Evolutionary conservation across 1,140 invertebrate genomes (phyloP).

Genomic region (Hetaerina americana): DNA sequence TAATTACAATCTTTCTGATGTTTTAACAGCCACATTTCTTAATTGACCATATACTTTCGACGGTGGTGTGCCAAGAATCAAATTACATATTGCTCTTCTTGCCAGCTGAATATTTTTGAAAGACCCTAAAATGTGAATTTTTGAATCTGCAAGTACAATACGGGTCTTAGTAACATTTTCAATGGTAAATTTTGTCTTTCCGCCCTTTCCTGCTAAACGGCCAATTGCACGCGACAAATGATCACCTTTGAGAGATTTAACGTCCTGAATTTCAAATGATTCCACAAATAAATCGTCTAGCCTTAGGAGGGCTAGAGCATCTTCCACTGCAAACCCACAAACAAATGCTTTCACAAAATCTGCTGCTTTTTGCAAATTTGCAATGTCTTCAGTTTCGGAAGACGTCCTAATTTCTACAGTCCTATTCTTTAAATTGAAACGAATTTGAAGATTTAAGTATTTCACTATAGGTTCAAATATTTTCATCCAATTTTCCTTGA

Average conservation of each 20-base stretch:
- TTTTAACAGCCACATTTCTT: conserved; percentile 63
- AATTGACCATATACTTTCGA: conserved; percentile 94
- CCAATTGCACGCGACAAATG: conserved; percentile 93
- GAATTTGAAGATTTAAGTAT: conserved; percentile 83
- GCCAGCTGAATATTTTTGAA: conserved; percentile 96
- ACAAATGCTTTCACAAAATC: conserved; percentile 97
- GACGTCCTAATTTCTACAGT: conserved; percentile 76
- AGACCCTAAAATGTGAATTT: conserved; percentile 95
- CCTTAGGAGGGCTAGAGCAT: conserved; percentile 85
- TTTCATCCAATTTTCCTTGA: conserved; percentile 96
- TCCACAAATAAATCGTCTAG: conserved; percentile 97
- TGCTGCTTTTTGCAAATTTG: conserved; percentile 89
- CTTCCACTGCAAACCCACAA: conserved; percentile 94
- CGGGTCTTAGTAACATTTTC: conserved; percentile 98
- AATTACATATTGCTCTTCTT: conserved; percentile 88
- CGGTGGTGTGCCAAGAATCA: conserved; percentile 91
- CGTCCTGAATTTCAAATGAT: conserved; percentile 93
- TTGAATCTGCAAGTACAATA: conserved; percentile 91
- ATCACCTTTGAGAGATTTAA: conserved; percentile 91
- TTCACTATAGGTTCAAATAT: conserved; percentile 94
- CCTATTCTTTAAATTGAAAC: conserved; percentile 85
- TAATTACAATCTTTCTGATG: conserved; percentile 66
- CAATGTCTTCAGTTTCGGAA: conserved; percentile 71
- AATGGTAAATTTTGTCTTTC: conserved; percentile 95
- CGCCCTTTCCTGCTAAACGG: conserved; percentile 91